Evolutionary conservation across 2,888 invertebrate species (phyloP), one percentile per base, ranked within the genome.

Genomic region (Hirtodrosophila confusa): DNA sequence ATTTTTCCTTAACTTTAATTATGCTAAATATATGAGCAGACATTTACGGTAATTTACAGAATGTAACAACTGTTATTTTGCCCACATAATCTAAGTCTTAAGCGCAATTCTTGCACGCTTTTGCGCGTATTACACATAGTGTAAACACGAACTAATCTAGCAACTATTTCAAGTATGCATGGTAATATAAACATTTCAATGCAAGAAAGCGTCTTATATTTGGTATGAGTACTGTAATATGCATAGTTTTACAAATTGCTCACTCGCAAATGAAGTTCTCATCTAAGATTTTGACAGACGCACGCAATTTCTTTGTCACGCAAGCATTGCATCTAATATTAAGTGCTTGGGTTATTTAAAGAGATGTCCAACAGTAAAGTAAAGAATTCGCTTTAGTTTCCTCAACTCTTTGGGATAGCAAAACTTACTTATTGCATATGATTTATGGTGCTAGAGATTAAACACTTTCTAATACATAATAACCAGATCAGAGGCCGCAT

Each of bases 361-460:
- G 62, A 27, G 33, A 9, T 8, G 7, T 7, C 24, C 11, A 0
- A 27, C 27, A 27, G 27, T 6, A 36, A 2, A 17, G 40, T 10
- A 50, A 44, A 47, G 27, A 27, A 9, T n/a, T 4, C 31, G 4
- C 17, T 48, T 6, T 7, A 51, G 39, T 53, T 12, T 11, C n/a
- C 41, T 27, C 27, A 49, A 50, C 39, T 41, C 33, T 23, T 10
- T 4, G 17, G 17, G 17, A 1, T 31, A 9, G 35, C 27, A 8
- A 12, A 8, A 12, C 41, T 9, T 49, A 60, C n/a, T 44, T 57
- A 44, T 50, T 50, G 43, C 41, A 54, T 56, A 58, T 72, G 77
- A 74, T 74, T 74, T 76, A 74, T 76, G 72, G 35, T 36, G 11
- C 44, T 9, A 9, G 41, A 76, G 72, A 74, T 74, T 76, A 76